Evolutionary conservation across 92 coral and sea anemone species (phyloP).

Genomic region (Virgularia gustaviana): DNA sequence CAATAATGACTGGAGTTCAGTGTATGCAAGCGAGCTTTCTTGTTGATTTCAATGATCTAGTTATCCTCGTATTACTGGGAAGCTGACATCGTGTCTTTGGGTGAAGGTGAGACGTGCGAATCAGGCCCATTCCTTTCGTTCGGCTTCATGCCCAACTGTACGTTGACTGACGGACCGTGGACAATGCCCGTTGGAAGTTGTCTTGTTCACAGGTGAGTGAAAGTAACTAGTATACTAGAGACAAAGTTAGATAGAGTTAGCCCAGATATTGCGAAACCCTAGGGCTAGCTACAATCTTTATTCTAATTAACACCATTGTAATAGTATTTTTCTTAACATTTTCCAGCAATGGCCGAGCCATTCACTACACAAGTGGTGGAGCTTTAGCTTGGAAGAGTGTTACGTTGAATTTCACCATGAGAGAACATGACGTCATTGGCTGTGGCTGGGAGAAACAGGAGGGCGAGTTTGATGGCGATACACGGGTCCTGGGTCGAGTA

Average conservation of each 20-base stretch:
- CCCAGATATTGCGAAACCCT: background rate
- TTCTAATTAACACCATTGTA: background rate
- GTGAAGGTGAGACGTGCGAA: conserved; percentile 51
- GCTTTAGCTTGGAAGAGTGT: conserved; percentile 82
- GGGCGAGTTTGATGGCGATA: conserved; percentile 40
- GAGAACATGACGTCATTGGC: conserved; percentile 74
- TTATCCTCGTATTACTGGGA: conserved; percentile 97
- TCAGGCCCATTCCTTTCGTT: conserved; percentile 76
- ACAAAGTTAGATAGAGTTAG: background rate
- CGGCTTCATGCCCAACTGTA: conserved; percentile 73
- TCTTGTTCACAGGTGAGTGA: conserved; percentile 77
- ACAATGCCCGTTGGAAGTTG: conserved; percentile 76
- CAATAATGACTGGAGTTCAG: background rate
- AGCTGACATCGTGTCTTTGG: conserved; percentile 74
- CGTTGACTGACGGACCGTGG: conserved; percentile 65
- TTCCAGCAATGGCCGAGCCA: conserved; percentile 80
- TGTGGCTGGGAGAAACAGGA: conserved; percentile 73
- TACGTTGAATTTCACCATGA: conserved; percentile 62
- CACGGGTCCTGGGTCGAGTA: conserved; percentile 56
- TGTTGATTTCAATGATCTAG: conserved; percentile 26
- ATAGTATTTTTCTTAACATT: background rate
- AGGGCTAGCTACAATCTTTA: background rate
- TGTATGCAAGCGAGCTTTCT: no score
- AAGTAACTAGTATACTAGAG: background rate
- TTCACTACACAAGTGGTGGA: conserved; percentile 81